Percentiles rank a stretch among this genome's conserved stretches.
Evolutionary conservation across 1,140 invertebrate species (phyloP).

Genomic region (Leptinotarsa lineolata): DNA sequence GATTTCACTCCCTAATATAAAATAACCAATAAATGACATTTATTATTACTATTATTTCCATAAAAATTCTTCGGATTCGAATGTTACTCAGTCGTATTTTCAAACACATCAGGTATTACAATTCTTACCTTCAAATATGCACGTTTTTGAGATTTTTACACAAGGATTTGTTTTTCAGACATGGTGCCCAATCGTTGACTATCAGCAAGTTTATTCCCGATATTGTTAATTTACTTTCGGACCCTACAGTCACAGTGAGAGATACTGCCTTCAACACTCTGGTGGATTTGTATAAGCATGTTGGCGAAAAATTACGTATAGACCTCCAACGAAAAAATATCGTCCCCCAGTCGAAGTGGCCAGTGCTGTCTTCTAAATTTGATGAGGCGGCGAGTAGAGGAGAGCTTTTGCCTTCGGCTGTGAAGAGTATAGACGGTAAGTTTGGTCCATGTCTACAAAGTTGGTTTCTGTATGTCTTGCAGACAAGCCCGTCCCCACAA

Average conservation of each 20-base stretch:
- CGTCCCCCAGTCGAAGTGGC: conserved; percentile 81
- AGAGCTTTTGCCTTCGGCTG: conserved; percentile 77
- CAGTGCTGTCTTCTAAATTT: conserved; percentile 78
- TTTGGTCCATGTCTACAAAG: neutral
- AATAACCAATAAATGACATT: too few species aligned
- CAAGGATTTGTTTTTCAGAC: conserved; percentile 61
- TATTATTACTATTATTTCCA: too few species aligned
- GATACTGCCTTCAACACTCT: conserved; percentile 85
- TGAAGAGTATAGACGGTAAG: conserved; percentile 44
- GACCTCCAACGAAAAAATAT: conserved; percentile 83
- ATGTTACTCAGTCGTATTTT: too few species aligned
- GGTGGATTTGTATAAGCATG: conserved; percentile 90
- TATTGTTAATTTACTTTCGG: conserved; percentile 83
- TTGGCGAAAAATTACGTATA: conserved; percentile 83
- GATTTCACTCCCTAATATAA: too few species aligned
- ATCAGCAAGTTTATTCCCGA: conserved; percentile 80
- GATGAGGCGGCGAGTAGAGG: conserved; percentile 83
- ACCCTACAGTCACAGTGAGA: conserved; percentile 84
- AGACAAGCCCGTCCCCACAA: too few species aligned
- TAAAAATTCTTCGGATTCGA: too few species aligned
- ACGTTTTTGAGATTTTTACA: too few species aligned
- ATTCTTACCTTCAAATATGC: too few species aligned
- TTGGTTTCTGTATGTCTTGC: too few species aligned
- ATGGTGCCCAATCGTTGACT: conserved; percentile 80
- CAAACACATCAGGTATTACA: too few species aligned